Evolutionary conservation across 1,140 invertebrate genomes (phyloP).

Genomic region (Drosophila bocqueti): DNA sequence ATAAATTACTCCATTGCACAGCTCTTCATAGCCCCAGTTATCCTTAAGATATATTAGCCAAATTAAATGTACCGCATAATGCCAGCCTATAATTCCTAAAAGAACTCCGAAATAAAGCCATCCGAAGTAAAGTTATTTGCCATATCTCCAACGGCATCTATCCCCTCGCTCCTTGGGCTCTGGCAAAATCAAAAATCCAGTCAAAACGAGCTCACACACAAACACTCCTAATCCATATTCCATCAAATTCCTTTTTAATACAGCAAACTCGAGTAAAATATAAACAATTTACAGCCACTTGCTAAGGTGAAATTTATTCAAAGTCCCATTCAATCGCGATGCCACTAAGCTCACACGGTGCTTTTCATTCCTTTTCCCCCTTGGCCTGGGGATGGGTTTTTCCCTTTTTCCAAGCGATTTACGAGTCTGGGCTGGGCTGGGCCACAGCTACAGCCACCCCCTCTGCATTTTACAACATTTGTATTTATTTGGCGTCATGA

Average conservation of each 20-base stretch:
- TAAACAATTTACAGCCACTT: slow-evolving; percentile 57
- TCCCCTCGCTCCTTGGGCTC: not conserved
- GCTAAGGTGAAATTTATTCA: slow-evolving; percentile 54
- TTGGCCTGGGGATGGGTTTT: not conserved
- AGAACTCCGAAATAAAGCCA: slow-evolving; percentile 8
- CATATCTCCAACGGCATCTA: slow-evolving; percentile 3
- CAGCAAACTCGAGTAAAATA: slow-evolving; percentile 48
- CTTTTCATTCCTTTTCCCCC: slow-evolving; percentile 15
- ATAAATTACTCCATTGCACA: not conserved
- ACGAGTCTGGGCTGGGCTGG: slow-evolving; percentile 35
- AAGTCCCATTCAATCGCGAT: slow-evolving; percentile 55
- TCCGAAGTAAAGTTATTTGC: not conserved
- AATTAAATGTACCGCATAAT: slow-evolving; percentile 17
- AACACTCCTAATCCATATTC: slow-evolving; percentile 48
- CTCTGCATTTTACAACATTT: slow-evolving; percentile 79
- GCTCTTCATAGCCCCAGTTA: not conserved
- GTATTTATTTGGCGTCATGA: slow-evolving; percentile 83
- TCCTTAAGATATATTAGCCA: not conserved
- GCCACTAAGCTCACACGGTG: slow-evolving; percentile 51
- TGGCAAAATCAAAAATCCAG: slow-evolving; percentile 30
- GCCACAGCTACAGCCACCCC: slow-evolving; percentile 12
- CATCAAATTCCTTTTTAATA: slow-evolving; percentile 54
- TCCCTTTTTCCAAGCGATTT: slow-evolving; percentile 49
- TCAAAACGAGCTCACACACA: slow-evolving; percentile 20
- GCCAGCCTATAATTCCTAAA: not conserved